Percentiles rank a stretch among this genome's conserved stretches.
Conservation (phyloP, 2,113 vertebrate species). For the Tetrao urogallus region DNA sequence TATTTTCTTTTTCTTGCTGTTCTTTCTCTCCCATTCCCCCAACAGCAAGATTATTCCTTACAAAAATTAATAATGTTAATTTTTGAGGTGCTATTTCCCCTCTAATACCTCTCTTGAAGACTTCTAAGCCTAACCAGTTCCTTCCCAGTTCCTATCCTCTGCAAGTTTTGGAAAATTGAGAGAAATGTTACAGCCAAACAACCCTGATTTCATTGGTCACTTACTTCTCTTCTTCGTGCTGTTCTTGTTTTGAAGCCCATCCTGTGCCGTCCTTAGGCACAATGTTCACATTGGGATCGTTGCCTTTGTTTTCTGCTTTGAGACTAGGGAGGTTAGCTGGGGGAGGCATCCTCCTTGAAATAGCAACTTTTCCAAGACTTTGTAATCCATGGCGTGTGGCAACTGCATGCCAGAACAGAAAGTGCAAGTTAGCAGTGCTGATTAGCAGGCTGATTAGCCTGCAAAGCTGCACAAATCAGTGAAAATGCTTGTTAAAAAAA, state of each 20-base stretch:
- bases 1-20: not conserved
- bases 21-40: not conserved
- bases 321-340: constrained; percentile 97
- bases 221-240: constrained; percentile 93
- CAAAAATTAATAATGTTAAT: not conserved
- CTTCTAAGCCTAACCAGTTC: not conserved
- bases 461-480: not conserved
- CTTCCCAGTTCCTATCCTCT: not conserved
- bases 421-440: not conserved
- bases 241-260: constrained; percentile 95
- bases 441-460: not conserved
- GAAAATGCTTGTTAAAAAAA: not conserved
- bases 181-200: not conserved
- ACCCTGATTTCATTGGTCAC: not conserved
- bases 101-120: not conserved
- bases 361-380: constrained; percentile 98
- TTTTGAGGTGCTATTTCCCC: not conserved
- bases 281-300: constrained; percentile 98
- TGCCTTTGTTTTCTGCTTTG: constrained; percentile 99
- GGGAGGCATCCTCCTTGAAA: constrained; percentile 96
- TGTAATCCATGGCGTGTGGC: constrained; percentile 98
- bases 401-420: constrained; percentile 76
- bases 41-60: not conserved
- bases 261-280: constrained; percentile 98
- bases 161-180: not conserved